Conservation (phyloP, 2,888 invertebrate species). For the Omphaloscelis lunosa region DNA sequence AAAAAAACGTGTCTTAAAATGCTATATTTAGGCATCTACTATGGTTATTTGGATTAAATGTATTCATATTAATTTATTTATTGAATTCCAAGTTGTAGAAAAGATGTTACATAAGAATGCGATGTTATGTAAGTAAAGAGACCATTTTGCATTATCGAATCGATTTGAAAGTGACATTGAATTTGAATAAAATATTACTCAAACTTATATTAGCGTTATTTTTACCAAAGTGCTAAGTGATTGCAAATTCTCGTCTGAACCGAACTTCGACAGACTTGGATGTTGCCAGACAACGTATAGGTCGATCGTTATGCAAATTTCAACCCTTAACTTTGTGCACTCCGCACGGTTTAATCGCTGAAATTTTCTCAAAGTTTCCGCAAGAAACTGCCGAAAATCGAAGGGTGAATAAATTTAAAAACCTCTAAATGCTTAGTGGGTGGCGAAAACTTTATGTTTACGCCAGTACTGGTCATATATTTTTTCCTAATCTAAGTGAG, state of each 20-base stretch:
- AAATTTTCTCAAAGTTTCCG: constrained; percentile 84
- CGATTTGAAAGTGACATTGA: constrained; percentile 7
- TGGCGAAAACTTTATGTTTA: constrained; percentile 86
- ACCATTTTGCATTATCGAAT: constrained; percentile 3
- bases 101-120: no score
- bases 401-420: constrained; percentile 91
- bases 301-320: constrained; percentile 87
- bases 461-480: constrained; percentile 71
- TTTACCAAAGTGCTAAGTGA: constrained; percentile 61
- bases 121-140: not conserved
- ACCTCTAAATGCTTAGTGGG: constrained; percentile 87
- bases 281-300: constrained; percentile 65
- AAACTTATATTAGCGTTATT: constrained; percentile 24
- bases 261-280: constrained; percentile 47
- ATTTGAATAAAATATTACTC: constrained; percentile 19
- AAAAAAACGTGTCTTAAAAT: not conserved
- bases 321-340: constrained; percentile 87
- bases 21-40: no score
- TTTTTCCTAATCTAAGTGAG: constrained; percentile 79
- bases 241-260: constrained; percentile 51
- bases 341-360: constrained; percentile 86
- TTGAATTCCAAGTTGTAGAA: no score
- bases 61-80: not conserved
- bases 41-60: not conserved
- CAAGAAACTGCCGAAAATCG: constrained; percentile 83